Evolutionary conservation across 2,113 vertebrate species (phyloP), one percentile per base, ranked within the genome.

Genomic region (Neotoma lepida): DNA sequence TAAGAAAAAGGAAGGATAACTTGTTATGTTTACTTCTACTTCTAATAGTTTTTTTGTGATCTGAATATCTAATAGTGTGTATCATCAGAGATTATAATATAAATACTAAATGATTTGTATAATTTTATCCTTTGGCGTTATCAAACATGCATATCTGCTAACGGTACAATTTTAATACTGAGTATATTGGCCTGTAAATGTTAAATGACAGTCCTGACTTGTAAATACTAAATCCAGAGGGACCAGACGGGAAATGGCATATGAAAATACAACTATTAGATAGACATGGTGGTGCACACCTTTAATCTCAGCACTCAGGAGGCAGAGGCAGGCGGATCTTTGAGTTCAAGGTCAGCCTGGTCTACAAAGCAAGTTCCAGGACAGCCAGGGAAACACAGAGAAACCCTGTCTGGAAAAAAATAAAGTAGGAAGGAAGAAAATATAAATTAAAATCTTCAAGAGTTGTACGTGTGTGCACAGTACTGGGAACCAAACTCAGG

Each of bases 11-110:
- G 6, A 85, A 1, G 0, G 41, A 64, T 24, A 33, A 82, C 39
- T 88, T 89, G 17, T 80, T 20, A 94, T 63, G 18, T 93, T 97
- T 95, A n/a, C 51, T 81, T 94, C 71, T 76, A 90, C 33, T 28
- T 28, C 24, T 86, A n/a, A 95, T 10, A 87, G 0, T 41, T 88
- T 33, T 30, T 86, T 92, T 86, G 22, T 94, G 15, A 49, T 78
- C 39, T 7, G 24, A 94, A 63, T 94, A 92, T 91, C 73, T 91
- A 86, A 91, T 9, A 58, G 15, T 30, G 76, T 90, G 9, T 84
- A 89, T 71, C 39, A 81, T 51, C 78, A 91, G 54, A 96, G 94
- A 91, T 94, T 77, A 58, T 9, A 91, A 66, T 26, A 7, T 24
- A 88, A 49, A 94, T 86, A n/a, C 87, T 95, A 70, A 92, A 68